Percentiles rank a stretch among this genome's conserved stretches.
Conservation (phyloP, 2,888 invertebrate genomes). For the Helobdella robusta region DNA sequence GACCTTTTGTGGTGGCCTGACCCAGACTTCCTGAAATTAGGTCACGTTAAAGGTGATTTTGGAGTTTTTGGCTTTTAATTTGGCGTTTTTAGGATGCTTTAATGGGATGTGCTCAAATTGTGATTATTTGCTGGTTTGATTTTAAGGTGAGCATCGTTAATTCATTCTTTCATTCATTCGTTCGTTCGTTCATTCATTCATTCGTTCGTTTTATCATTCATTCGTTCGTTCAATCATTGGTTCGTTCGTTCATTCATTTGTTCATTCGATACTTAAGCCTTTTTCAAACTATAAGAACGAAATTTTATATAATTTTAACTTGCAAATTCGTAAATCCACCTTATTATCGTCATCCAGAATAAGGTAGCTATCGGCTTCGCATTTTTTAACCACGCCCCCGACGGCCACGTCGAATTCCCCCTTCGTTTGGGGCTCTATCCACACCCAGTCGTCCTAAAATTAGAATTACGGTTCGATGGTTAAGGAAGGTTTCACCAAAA, state of each 20-base stretch:
- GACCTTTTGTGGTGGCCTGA: slow-evolving; percentile 62
- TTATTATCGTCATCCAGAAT: slow-evolving; percentile 92
- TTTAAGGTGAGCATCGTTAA: background rate
- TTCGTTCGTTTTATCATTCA: too few species aligned
- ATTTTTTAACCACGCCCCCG: slow-evolving; percentile 88
- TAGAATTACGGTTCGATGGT: background rate
- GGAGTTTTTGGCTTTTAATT: background rate
- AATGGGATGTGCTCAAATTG: too few species aligned
- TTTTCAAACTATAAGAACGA: background rate
- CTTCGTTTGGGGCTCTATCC: slow-evolving; percentile 92
- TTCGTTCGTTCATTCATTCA: too few species aligned
- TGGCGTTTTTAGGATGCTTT: background rate
- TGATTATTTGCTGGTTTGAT: too few species aligned
- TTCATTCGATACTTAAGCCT: background rate
- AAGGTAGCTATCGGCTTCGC: slow-evolving; percentile 85
- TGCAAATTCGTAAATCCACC: slow-evolving; percentile 51
- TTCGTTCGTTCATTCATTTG: too few species aligned
- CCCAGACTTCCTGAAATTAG: slow-evolving; percentile 74
- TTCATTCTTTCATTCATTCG: too few species aligned
- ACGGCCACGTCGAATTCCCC: slow-evolving; percentile 96
- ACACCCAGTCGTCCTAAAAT: slow-evolving; percentile 92
- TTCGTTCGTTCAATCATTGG: too few species aligned
- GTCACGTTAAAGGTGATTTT: slow-evolving; percentile 13
- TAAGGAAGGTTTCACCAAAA: background rate
- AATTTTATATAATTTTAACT: too few species aligned